Evolutionary conservation across 2,113 vertebrate genomes (phyloP).

Genomic region (Antechinus stuartii): DNA sequence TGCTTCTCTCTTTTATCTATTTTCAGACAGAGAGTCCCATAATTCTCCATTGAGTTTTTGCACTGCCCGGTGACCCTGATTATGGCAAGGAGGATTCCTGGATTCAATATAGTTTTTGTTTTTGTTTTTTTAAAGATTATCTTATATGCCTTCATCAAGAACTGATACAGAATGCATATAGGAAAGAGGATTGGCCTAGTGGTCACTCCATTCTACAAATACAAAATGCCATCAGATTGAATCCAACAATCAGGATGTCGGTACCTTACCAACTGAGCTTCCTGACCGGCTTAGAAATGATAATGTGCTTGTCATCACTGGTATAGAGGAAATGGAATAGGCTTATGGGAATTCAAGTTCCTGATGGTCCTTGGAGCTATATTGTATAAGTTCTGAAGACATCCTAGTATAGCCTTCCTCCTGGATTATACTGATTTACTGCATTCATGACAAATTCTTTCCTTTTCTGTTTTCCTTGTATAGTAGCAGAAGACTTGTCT

Average conservation of each 20-base stretch:
- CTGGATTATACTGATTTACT: not conserved
- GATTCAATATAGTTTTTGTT: not conserved
- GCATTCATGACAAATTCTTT: not conserved
- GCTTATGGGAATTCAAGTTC: constrained; percentile 52
- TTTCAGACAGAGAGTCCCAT: constrained; percentile 73
- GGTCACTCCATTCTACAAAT: constrained; percentile 21
- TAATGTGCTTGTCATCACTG: constrained; percentile 36
- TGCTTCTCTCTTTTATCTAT: constrained; percentile 63
- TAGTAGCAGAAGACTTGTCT: not conserved
- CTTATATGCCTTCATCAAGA: not conserved
- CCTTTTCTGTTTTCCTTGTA: not conserved
- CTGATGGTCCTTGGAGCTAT: not conserved
- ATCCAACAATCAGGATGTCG: not conserved
- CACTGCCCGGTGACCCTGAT: constrained; percentile 32
- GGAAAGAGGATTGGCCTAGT: not conserved
- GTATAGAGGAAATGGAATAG: constrained; percentile 27
- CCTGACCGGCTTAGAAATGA: constrained; percentile 35
- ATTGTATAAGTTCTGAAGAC: not conserved
- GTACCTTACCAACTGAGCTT: not conserved
- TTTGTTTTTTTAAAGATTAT: constrained; percentile 12
- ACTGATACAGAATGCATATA: not conserved
- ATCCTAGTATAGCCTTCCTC: not conserved
- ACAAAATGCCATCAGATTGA: not conserved
- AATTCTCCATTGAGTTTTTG: constrained; percentile 60
- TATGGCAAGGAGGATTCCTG: constrained; percentile 18